Conservation (phyloP, 2,888 invertebrate species). For the Lysandra coridon region DNA sequence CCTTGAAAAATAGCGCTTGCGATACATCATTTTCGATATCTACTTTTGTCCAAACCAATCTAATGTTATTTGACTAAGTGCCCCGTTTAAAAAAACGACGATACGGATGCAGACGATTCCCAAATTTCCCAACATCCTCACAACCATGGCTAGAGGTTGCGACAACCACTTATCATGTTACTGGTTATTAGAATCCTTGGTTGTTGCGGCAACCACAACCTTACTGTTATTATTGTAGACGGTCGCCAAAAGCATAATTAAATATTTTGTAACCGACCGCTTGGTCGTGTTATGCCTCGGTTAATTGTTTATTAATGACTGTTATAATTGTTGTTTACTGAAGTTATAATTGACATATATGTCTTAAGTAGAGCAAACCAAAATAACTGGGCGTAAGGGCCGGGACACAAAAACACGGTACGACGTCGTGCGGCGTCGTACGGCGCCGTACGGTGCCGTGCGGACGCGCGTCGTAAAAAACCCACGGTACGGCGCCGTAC, state of each 20-base stretch:
- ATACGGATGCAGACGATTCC: conserved; percentile 32
- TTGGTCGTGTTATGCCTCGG: not conserved
- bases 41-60: too few species aligned
- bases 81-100: not conserved
- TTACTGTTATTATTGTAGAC: conserved; percentile 5
- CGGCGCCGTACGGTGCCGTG: too few species aligned
- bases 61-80: not conserved
- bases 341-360: not conserved
- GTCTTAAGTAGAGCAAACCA: conserved; percentile 3
- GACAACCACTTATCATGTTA: not conserved
- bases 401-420: too few species aligned
- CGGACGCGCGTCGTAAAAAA: too few species aligned
- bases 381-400: not conserved
- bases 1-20: too few species aligned
- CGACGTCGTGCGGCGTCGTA: too few species aligned
- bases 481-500: too few species aligned
- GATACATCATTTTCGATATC: too few species aligned
- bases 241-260: conserved; percentile 9
- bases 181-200: conserved; percentile 1
- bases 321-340: not conserved
- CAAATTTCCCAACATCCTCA: conserved; percentile 2
- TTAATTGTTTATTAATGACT: not conserved
- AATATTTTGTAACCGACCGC: not conserved
- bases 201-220: conserved; percentile 31
- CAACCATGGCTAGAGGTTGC: conserved; percentile 5